Conservation (phyloP, 2,797 vertebrate species). For the Agapornis canus region DNA sequence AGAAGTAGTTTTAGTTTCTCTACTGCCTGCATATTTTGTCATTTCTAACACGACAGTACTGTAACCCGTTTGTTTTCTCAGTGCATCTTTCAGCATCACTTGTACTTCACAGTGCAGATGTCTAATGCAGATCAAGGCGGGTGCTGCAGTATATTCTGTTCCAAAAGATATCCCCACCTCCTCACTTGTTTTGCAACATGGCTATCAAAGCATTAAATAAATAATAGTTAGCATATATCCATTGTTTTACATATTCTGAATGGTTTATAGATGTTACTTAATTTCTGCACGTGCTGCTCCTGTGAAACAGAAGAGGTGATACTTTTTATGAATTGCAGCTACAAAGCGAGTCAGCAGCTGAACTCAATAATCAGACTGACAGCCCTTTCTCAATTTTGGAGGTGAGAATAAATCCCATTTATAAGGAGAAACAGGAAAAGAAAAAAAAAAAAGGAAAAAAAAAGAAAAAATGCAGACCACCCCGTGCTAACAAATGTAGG, state of each 20-base stretch:
- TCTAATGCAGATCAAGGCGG: conserved; percentile 61
- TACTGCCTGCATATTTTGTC: conserved; percentile 26
- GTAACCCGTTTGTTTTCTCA: conserved; percentile 61
- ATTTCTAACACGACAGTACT: conserved; percentile 37
- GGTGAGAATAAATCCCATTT: neutral
- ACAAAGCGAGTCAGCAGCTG: neutral
- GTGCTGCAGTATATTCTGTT: conserved; percentile 43
- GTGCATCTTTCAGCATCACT: conserved; percentile 59
- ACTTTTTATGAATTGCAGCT: neutral
- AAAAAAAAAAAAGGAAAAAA: neutral
- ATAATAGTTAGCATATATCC: conserved; percentile 42
- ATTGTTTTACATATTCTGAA: conserved; percentile 38
- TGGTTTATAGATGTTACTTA: neutral
- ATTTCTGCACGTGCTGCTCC: neutral
- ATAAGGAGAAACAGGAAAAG: neutral
- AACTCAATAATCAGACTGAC: neutral
- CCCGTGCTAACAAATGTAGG: neutral
- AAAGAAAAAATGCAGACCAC: neutral
- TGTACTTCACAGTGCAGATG: conserved; percentile 66
- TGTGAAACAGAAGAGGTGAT: neutral
- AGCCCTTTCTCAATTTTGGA: neutral
- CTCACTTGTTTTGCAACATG: conserved; percentile 60
- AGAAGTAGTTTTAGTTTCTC: neutral
- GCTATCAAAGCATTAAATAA: conserved; percentile 58
- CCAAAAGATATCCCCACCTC: conserved; percentile 65